Percentiles rank a stretch among this genome's conserved stretches.
Conservation (phyloP, 1,140 invertebrate species). For the Rhagoletis pomonella region DNA sequence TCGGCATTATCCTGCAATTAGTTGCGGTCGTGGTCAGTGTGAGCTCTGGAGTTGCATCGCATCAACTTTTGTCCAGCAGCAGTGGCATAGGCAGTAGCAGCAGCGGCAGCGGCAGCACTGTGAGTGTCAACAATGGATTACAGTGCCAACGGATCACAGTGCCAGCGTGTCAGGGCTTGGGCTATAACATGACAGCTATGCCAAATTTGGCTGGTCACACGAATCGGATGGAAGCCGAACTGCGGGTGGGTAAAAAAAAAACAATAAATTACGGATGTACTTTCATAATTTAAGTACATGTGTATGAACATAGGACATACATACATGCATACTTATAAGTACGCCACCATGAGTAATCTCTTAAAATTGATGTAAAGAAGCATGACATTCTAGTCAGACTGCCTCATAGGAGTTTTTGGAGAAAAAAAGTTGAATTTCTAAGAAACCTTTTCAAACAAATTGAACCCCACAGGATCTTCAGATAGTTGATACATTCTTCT, state of each 20-base stretch:
- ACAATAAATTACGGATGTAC: too few species aligned
- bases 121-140: slow-evolving; percentile 65
- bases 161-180: slow-evolving; percentile 86
- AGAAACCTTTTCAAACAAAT: too few species aligned
- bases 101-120: slow-evolving; percentile 39
- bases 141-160: slow-evolving; percentile 88
- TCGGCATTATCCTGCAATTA: slow-evolving; percentile 31
- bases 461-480: too few species aligned
- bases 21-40: background rate
- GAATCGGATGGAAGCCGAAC: slow-evolving; percentile 83
- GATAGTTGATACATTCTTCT: too few species aligned
- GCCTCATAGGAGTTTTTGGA: too few species aligned
- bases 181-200: slow-evolving; percentile 92
- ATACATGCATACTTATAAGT: too few species aligned
- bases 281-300: too few species aligned
- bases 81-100: slow-evolving; percentile 39
- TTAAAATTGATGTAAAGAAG: too few species aligned
- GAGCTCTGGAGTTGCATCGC: background rate
- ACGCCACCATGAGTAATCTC: too few species aligned
- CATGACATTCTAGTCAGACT: too few species aligned
- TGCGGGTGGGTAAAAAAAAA: slow-evolving; percentile 77
- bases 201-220: slow-evolving; percentile 88
- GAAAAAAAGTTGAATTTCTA: too few species aligned
- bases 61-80: slow-evolving; percentile 9
- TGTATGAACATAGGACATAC: too few species aligned